phyloP scores from a whole-genome alignment of 2,888 invertebrate species.

The Phyllotreta striolata region DNA sequence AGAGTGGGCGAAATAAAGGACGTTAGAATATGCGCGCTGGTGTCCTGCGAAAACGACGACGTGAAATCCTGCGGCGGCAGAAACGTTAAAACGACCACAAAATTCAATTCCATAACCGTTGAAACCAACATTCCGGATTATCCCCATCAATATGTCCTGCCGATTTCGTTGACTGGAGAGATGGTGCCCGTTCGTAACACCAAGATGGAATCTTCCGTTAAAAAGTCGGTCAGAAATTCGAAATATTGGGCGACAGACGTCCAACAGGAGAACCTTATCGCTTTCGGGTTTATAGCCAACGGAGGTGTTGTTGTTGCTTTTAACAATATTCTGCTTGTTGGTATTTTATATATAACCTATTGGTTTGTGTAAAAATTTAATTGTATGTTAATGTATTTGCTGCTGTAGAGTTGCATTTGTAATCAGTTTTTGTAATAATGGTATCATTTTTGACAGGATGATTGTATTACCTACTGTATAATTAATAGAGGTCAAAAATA shows the following conservation, averaged over 20 bases:
- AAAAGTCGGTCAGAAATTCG: too few species aligned
- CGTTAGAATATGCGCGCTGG: slow-evolving; percentile 42
- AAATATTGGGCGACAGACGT: background rate
- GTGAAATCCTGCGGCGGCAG: slow-evolving; percentile 43
- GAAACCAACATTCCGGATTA: slow-evolving; percentile 32
- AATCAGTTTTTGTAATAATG: background rate
- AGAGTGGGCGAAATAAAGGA: slow-evolving; percentile 13
- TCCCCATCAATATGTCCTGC: slow-evolving; percentile 41
- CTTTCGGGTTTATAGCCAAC: too few species aligned
- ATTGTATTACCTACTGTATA: too few species aligned
- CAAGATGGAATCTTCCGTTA: slow-evolving; percentile 32
- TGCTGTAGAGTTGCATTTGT: background rate
- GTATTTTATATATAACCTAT: background rate
- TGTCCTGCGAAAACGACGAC: slow-evolving; percentile 43
- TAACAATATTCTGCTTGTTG: too few species aligned
- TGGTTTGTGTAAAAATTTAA: too few species aligned
- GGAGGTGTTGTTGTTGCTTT: background rate
- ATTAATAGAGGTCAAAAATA: too few species aligned
- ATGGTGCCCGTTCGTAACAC: slow-evolving; percentile 40
- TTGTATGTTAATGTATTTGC: too few species aligned
- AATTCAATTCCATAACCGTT: slow-evolving; percentile 42
- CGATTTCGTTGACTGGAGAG: slow-evolving; percentile 41
- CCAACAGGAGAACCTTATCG: too few species aligned
- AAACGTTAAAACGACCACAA: slow-evolving; percentile 35
- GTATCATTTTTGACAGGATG: too few species aligned